Evolutionary conservation across 2,888 invertebrate species (phyloP).

Genomic region (Oligia latruncula): DNA sequence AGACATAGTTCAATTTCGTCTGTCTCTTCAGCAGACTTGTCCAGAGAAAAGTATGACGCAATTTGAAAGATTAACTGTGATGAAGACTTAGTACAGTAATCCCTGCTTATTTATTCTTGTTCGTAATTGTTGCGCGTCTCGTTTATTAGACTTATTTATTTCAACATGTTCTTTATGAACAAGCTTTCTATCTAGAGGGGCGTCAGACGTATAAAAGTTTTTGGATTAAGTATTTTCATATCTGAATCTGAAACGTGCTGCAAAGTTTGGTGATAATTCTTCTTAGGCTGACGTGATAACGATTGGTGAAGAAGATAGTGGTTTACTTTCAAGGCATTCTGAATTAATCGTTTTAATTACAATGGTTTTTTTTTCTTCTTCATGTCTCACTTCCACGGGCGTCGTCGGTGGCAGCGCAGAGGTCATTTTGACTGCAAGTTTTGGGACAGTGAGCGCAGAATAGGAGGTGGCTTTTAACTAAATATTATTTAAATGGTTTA

Average conservation of each 20-base stretch:
- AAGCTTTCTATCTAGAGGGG: constrained; percentile 8
- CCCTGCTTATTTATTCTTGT: constrained; percentile 46
- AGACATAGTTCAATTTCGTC: constrained; percentile 17
- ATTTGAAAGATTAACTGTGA: constrained; percentile 51
- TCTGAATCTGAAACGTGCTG: constrained; percentile 2
- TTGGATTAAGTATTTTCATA: constrained; percentile 33
- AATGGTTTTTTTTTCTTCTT: not conserved
- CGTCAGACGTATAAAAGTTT: constrained; percentile 19
- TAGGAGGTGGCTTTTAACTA: not conserved
- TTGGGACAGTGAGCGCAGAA: not conserved
- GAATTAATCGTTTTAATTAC: not conserved
- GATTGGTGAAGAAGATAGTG: not conserved
- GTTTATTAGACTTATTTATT: constrained; percentile 52
- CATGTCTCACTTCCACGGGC: not conserved
- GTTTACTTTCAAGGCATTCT: not conserved
- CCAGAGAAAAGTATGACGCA: constrained; percentile 45
- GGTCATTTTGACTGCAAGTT: not conserved
- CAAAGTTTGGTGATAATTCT: constrained; percentile 21
- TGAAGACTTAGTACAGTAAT: constrained; percentile 49
- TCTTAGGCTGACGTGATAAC: not conserved
- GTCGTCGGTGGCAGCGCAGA: not conserved
- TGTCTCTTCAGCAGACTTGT: constrained; percentile 8
- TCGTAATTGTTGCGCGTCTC: constrained; percentile 38
- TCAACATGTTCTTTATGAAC: constrained; percentile 39
- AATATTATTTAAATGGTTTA: not conserved